These are phyloP conservation scores for Aplocera efformata DNA, from an alignment of 2,888 invertebrate species.

Conservation along the genomic window DNA sequence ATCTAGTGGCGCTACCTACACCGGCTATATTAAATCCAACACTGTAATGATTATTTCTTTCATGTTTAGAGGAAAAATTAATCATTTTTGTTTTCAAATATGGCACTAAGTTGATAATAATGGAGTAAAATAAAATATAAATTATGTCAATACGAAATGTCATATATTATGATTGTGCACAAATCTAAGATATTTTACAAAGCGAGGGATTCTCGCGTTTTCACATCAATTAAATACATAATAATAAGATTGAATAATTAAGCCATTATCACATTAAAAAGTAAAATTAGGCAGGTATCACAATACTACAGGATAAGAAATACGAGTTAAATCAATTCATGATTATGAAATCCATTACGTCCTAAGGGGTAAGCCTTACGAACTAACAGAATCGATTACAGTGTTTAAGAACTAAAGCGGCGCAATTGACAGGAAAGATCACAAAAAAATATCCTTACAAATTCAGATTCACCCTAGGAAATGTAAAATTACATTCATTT, in stretches of 20 bases:
- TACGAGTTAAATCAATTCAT: conserved; percentile 10
- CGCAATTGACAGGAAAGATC: conserved; percentile 57
- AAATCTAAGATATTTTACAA: conserved; percentile 21
- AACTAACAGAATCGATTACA: conserved; percentile 46
- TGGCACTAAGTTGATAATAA: conserved; percentile 48
- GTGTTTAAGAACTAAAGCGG: conserved; percentile 53
- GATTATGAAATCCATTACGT: conserved; percentile 6
- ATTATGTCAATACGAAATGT: conserved; percentile 17
- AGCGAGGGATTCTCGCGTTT: conserved; percentile 18
- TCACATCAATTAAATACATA: conserved; percentile 21
- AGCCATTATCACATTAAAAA: conserved; percentile 27
- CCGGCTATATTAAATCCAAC: conserved; percentile 54
- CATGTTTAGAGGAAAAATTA: conserved; percentile 15
- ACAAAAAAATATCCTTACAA: conserved; percentile 60
- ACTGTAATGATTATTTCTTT: conserved; percentile 50
- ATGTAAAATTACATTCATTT: conserved; percentile 58
- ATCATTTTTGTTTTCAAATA: conserved; percentile 31
- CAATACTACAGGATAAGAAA: conserved; percentile 19
- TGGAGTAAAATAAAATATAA: conserved; percentile 19
- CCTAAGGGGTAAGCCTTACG: conserved; percentile 13
- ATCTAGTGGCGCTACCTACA: conserved; percentile 58
- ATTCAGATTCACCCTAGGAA: conserved; percentile 68
- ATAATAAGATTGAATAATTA: conserved; percentile 24
- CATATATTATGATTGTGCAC: conserved; percentile 20
- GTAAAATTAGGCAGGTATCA: conserved; percentile 24